Percentiles rank a stretch among this genome's conserved stretches.
Conservation (phyloP, 2,797 vertebrate species). For the Leptoclinus maculatus region DNA sequence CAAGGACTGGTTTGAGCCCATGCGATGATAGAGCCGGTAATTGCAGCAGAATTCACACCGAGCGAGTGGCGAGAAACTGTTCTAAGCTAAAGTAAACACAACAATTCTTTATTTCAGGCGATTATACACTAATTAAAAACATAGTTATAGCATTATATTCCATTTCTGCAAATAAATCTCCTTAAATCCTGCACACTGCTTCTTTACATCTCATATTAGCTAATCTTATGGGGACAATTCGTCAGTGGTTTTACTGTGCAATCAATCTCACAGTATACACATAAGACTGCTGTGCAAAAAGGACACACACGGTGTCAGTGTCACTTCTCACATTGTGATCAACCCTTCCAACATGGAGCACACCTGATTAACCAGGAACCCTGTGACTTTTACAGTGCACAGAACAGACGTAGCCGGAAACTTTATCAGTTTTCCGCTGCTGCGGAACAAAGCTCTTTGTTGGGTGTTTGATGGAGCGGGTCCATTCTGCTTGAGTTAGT, state of each 20-base stretch:
- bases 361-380: constrained; percentile 22
- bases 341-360: background rate
- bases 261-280: background rate
- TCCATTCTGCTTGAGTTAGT: constrained; percentile 45
- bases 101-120: background rate
- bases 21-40: background rate
- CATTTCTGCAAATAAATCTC: no score
- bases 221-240: background rate
- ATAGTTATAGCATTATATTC: no score
- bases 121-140: background rate
- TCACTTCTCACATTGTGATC: constrained; percentile 23
- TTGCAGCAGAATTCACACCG: background rate
- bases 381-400: constrained; percentile 10
- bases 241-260: no score
- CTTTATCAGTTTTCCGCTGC: constrained; percentile 41
- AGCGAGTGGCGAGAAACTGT: background rate
- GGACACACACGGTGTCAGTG: constrained; percentile 14
- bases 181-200: no score
- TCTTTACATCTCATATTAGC: background rate
- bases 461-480: constrained; percentile 43
- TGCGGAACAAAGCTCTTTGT: constrained; percentile 64
- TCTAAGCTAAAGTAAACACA: background rate
- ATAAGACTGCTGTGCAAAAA: background rate
- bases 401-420: constrained; percentile 41
- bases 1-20: background rate